Conservation (phyloP, 2,113 vertebrate species). For the Sphyrna mokarran region DNA sequence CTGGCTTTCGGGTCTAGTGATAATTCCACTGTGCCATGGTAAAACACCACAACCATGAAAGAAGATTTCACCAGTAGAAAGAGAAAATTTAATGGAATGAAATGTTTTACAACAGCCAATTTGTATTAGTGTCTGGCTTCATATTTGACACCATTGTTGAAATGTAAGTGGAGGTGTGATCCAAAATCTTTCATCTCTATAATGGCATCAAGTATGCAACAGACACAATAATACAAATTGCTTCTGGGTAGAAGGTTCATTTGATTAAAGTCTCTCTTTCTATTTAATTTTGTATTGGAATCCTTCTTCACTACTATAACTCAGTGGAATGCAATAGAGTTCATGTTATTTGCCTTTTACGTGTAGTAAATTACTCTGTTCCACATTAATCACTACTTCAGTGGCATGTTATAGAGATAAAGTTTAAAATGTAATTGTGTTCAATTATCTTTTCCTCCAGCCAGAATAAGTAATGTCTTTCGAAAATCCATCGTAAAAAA, state of each 20-base stretch:
- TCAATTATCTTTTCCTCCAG: constrained; percentile 23
- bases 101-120: background rate
- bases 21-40: no score
- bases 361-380: constrained; percentile 16
- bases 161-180: background rate
- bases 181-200: constrained; percentile 1
- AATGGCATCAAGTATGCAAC: background rate
- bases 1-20: no score
- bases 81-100: constrained; percentile 17
- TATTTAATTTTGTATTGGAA: background rate
- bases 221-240: constrained; percentile 17
- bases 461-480: background rate
- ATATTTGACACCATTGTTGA: background rate
- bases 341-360: background rate
- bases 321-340: background rate
- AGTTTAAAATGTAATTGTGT: background rate
- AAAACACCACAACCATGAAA: no score
- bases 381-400: background rate
- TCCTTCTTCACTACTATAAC: background rate
- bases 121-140: background rate
- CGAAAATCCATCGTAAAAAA: background rate
- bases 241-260: background rate
- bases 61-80: no score
- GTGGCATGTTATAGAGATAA: constrained; percentile 14
- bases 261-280: constrained; percentile 14